Conservation (phyloP, 2,888 invertebrate genomes). For the Augiades crinisus region DNA sequence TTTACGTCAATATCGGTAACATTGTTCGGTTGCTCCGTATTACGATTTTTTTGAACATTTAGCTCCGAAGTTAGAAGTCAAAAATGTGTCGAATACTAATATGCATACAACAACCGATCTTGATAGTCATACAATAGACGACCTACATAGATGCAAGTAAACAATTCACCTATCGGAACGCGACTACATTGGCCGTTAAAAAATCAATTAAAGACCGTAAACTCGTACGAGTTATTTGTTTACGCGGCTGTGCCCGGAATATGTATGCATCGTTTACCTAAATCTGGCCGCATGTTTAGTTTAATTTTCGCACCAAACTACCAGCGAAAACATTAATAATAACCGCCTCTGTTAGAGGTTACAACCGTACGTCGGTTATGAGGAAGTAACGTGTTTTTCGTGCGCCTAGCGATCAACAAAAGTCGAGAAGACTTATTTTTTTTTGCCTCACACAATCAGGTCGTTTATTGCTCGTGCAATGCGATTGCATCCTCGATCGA, state of each 20-base stretch:
- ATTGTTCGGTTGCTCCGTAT: no score
- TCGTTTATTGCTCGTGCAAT: not conserved
- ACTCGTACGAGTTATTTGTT: constrained; percentile 33
- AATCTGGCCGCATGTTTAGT: constrained; percentile 33
- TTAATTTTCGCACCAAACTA: constrained; percentile 36
- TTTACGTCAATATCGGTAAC: no score
- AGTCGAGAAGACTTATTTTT: not conserved
- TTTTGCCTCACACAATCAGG: not conserved
- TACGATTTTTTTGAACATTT: no score
- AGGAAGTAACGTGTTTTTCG: constrained; percentile 32
- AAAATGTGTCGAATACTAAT: no score
- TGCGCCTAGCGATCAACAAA: not conserved
- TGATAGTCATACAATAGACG: no score
- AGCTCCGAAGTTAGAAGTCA: no score
- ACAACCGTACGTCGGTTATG: constrained; percentile 22
- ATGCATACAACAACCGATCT: no score
- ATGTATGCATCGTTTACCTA: constrained; percentile 32
- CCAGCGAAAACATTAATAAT: constrained; percentile 31
- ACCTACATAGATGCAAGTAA: no score
- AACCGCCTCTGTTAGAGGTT: constrained; percentile 31
- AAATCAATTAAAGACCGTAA: constrained; percentile 13
- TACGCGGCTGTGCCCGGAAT: constrained; percentile 30
- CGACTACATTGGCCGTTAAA: not conserved
- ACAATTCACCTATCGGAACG: no score
- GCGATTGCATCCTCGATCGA: not conserved